These are phyloP conservation scores for Ammodytes dubius DNA, from an alignment of 2,113 vertebrate species.

Conservation along the genomic window DNA sequence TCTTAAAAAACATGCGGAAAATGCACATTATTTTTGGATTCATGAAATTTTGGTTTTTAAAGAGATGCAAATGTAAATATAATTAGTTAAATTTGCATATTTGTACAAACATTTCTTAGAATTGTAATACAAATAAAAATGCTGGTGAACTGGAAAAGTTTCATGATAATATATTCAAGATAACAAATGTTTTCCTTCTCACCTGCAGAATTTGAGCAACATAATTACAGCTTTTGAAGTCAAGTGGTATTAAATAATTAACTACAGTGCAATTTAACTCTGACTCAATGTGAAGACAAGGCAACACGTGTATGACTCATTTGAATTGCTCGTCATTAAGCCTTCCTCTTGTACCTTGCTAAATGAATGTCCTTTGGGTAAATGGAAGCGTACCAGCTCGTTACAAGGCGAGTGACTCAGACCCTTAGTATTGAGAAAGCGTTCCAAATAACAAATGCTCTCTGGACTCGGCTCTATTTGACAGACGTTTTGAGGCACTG, in stretches of 20 bases:
- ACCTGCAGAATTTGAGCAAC: no score
- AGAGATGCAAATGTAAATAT: no score
- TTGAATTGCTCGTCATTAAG: background rate
- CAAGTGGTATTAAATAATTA: background rate
- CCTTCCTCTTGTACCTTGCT: background rate
- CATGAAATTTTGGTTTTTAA: no score
- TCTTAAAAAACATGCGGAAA: no score
- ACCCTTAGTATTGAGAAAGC: slow-evolving; percentile 42
- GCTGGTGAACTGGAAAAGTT: no score
- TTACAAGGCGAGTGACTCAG: slow-evolving; percentile 47
- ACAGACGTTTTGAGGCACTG: slow-evolving; percentile 50
- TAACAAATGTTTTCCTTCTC: no score
- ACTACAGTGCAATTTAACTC: background rate
- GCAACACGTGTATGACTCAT: slow-evolving; percentile 33
- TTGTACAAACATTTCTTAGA: no score
- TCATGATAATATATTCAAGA: no score
- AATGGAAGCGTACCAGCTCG: background rate
- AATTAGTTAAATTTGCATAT: no score
- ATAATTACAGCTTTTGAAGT: no score
- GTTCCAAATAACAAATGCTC: slow-evolving; percentile 48
- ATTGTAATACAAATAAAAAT: no score
- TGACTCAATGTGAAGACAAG: slow-evolving; percentile 11
- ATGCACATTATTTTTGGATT: no score
- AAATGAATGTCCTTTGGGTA: slow-evolving; percentile 31
- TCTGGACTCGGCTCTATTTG: slow-evolving; percentile 54